phyloP scores from a whole-genome alignment of 2,797 vertebrate species.

The Crocidura indochinensis region DNA sequence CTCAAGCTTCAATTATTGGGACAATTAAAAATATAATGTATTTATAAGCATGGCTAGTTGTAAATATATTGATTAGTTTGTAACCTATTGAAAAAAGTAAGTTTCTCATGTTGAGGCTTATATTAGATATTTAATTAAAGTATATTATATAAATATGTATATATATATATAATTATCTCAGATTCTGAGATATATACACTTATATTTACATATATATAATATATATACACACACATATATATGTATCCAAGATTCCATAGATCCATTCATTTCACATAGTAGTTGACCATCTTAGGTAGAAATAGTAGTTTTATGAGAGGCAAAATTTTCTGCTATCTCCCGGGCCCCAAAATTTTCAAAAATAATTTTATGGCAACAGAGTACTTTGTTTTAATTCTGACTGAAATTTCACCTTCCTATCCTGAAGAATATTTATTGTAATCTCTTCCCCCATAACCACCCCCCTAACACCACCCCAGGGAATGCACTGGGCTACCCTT shows the following conservation, averaged over 20 bases:
- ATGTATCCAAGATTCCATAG: no score
- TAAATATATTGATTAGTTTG: not conserved
- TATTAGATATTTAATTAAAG: not conserved
- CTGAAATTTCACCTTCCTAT: constrained; percentile 26
- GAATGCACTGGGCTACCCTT: constrained; percentile 13
- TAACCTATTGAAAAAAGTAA: not conserved
- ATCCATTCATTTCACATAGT: not conserved
- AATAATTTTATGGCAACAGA: constrained; percentile 13
- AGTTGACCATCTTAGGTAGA: not conserved
- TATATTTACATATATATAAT: no score
- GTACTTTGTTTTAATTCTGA: constrained; percentile 9
- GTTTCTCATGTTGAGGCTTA: not conserved
- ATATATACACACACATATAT: no score
- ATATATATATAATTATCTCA: no score
- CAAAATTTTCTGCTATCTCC: constrained; percentile 62
- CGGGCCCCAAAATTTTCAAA: constrained; percentile 63
- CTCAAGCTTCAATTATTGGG: not conserved
- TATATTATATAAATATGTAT: no score
- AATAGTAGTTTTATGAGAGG: not conserved
- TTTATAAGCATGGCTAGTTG: no score
- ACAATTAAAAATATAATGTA: no score
- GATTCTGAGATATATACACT: no score
- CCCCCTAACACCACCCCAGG: no score
- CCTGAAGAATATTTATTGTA: constrained; percentile 3
- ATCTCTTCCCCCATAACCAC: no score